A percentile compares a stretch with the other conserved stretches of the same genome.
phyloP scores from a whole-genome alignment of 2,113 vertebrate species.

The Ceratotherium simum region DNA sequence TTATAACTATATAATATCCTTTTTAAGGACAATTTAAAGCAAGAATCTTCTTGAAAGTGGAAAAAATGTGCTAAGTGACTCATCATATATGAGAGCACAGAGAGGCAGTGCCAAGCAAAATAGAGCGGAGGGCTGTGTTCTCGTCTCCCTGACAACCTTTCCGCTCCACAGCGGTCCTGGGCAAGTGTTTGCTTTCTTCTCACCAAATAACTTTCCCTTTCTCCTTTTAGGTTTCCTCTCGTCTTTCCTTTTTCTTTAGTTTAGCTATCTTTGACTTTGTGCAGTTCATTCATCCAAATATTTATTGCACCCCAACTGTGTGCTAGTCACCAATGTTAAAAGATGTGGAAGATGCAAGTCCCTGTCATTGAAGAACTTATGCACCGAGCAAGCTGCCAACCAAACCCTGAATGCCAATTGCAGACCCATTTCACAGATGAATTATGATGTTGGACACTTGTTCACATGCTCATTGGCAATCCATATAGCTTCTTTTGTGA shows the following conservation, averaged over 20 bases:
- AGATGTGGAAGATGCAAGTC: neutral
- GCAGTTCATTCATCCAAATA: neutral
- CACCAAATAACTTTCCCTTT: neutral
- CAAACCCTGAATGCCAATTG: neutral
- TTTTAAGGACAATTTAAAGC: constrained; percentile 20
- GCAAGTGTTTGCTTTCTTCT: neutral
- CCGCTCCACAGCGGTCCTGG: neutral
- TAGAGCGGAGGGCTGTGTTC: neutral
- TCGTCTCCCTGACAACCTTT: neutral
- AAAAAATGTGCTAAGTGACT: neutral
- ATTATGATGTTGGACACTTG: fast-evolving
- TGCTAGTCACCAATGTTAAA: neutral
- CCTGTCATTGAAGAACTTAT: neutral
- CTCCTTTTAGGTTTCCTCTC: neutral
- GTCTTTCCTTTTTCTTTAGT: neutral
- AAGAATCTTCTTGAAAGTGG: neutral
- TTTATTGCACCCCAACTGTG: neutral
- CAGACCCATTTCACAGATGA: neutral
- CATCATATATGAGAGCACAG: neutral
- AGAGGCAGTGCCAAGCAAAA: fast-evolving
- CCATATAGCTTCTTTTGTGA: neutral
- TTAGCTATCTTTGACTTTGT: neutral
- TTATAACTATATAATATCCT: neutral
- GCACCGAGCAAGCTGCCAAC: neutral
- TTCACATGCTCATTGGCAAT: fast-evolving